Conservation (phyloP, 2,888 invertebrate genomes). For the Idaea aversata region DNA sequence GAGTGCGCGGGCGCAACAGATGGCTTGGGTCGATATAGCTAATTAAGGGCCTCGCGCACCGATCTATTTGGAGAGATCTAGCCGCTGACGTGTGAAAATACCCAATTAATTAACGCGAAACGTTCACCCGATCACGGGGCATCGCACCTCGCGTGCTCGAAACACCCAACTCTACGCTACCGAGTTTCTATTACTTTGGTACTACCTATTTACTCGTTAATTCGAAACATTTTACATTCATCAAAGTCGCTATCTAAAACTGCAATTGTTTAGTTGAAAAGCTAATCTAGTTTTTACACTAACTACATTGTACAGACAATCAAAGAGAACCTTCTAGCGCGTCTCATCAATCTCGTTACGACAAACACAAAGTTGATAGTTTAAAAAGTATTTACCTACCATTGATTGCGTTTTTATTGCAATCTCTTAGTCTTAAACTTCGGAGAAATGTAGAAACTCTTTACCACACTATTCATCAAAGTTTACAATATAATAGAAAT, state of each 20-base stretch:
- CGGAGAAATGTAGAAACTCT: too few species aligned
- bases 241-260: constrained; percentile 27
- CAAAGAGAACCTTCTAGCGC: constrained; percentile 22
- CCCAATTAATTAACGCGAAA: constrained; percentile 79
- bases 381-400: too few species aligned
- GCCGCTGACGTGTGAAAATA: constrained; percentile 80
- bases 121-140: constrained; percentile 57
- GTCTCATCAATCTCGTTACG: constrained; percentile 31
- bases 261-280: constrained; percentile 22
- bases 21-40: constrained; percentile 70
- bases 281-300: constrained; percentile 10
- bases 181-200: constrained; percentile 39
- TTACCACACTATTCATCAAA: too few species aligned
- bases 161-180: constrained; percentile 50
- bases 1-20: constrained; percentile 70
- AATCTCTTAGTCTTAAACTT: too few species aligned
- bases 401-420: constrained; percentile 40
- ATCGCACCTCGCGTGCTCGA: constrained; percentile 68
- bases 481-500: too few species aligned
- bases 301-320: constrained; percentile 18
- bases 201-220: constrained; percentile 35
- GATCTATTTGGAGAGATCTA: constrained; percentile 79
- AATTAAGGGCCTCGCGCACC: constrained; percentile 75
- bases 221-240: constrained; percentile 44
- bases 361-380: constrained; percentile 36